Evolutionary conservation across 1,140 invertebrate species (phyloP), one percentile per base, ranked within the genome.

Genomic region (Lepidotrigona ventralis): DNA sequence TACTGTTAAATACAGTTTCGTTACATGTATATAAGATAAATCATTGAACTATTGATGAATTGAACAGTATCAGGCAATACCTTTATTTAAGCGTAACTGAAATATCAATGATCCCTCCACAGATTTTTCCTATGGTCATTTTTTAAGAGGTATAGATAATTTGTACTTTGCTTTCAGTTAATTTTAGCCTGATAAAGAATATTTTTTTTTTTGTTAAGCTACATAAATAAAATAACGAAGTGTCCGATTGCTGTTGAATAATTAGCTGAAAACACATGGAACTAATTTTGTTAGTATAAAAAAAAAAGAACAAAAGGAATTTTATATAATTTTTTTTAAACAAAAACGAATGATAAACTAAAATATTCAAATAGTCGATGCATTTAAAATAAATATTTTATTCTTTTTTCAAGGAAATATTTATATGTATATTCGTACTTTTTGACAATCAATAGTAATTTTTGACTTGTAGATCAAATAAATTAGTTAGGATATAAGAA

Each of bases 351-450:
- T 26, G 5, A 21, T 15, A 56, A 72, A 56, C 2, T 60, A 69
- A 19, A 56, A 56, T 56, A 23, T 73, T 26, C 4, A 72, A 54
- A 3, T 26, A 54, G 19, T n/a, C 29, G n/a, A 72, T n/a, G 12
- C 8, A 53, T 53, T 56, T 56, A 29, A 73, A 33, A 56, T n/a
- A 33, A 56, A 73, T 33, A 73, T 29, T 33, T 19, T 33, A 56
- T 66, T 8, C 21, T 33, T 46, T n/a, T 26, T 51, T 21, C 5
- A 70, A 21, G 33, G 51, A 63, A 63, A 26, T 39, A 63, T 17
- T 53, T 63, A 66, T 75, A 82, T 56, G 58, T 70, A 60, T 51
- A 77, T 78, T 78, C 81, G 81, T 83, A 83, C 66, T 83, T 78
- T 83, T 71, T 78, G 66, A 70, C 1, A 53, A 29, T 6, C 23